A percentile compares a stretch with the other conserved stretches of the same genome.
Evolutionary conservation across 2,113 vertebrate species (phyloP).

Genomic region (Scortum barcoo): DNA sequence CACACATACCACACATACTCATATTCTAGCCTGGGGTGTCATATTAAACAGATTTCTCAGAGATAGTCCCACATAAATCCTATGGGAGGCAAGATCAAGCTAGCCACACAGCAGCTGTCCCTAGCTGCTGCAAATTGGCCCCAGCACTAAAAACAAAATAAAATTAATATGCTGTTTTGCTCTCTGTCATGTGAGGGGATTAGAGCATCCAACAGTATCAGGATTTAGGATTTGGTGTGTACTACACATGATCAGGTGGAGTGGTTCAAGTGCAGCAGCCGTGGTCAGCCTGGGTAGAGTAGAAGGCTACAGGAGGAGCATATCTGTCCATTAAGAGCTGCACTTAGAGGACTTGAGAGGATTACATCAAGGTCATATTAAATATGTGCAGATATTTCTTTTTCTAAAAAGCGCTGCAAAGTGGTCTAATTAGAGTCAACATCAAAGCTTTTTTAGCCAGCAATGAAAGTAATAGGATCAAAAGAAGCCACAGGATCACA

Average conservation of each 20-base stretch:
- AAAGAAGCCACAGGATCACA: conserved; percentile 30
- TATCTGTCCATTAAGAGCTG: conserved; percentile 41
- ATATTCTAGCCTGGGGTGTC: conserved; percentile 47
- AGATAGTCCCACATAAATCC: conserved; percentile 65
- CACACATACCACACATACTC: too few species aligned
- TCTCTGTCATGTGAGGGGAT: conserved; percentile 61
- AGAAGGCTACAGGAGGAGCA: conserved; percentile 34
- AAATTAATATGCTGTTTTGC: conserved; percentile 74
- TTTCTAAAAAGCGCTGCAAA: conserved; percentile 45
- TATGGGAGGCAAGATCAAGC: conserved; percentile 51
- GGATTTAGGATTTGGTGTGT: conserved; percentile 63
- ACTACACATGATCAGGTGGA: conserved; percentile 40
- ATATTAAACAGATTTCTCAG: conserved; percentile 71
- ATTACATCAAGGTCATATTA: conserved; percentile 58
- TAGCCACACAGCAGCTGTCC: conserved; percentile 48
- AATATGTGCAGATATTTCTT: conserved; percentile 36
- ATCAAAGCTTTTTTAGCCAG: conserved; percentile 48
- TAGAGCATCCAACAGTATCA: conserved; percentile 60
- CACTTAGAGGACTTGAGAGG: conserved; percentile 46
- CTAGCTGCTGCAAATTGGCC: conserved; percentile 68
- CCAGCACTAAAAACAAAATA: conserved; percentile 65
- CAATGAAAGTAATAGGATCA: conserved; percentile 36
- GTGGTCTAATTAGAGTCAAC: conserved; percentile 63
- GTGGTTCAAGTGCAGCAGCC: conserved; percentile 31
- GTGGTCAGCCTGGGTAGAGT: conserved; percentile 7